A percentile compares a stretch with the other conserved stretches of the same genome.
Conservation (phyloP, 2,888 invertebrate genomes). For the Cantharis rustica region DNA sequence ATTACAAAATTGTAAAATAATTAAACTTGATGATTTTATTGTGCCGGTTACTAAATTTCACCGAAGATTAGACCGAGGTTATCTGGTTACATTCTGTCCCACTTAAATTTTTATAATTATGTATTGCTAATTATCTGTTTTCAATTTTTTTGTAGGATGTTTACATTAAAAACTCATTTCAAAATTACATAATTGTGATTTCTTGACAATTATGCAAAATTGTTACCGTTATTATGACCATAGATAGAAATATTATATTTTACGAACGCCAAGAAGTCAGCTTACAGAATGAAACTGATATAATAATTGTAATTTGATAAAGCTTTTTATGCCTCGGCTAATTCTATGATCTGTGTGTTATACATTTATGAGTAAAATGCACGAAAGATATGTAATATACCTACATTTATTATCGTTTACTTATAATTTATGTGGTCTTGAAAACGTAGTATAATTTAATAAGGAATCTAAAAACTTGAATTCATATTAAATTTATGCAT, state of each 20-base stretch:
- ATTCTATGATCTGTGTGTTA: background rate
- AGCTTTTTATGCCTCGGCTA: background rate
- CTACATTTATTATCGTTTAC: slow-evolving; percentile 20
- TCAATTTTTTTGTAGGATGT: background rate
- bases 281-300: background rate
- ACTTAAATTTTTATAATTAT: background rate
- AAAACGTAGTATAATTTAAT: slow-evolving; percentile 17
- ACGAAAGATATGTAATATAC: background rate
- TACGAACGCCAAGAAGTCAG: background rate
- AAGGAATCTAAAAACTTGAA: slow-evolving; percentile 21
- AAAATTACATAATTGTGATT: background rate
- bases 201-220: background rate
- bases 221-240: background rate
- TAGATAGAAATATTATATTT: background rate
- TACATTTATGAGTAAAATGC: background rate
- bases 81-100: background rate
- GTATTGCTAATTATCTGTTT: background rate
- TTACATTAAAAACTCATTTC: background rate
- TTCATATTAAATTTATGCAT: slow-evolving; percentile 32
- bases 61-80: background rate
- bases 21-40: background rate
- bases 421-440: slow-evolving; percentile 18
- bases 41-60: background rate
- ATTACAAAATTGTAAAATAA: background rate
- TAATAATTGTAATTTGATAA: background rate